These are phyloP conservation scores for Misgurnus mizolepis DNA, from an alignment of 2,113 vertebrate species.

Conservation along the genomic window DNA sequence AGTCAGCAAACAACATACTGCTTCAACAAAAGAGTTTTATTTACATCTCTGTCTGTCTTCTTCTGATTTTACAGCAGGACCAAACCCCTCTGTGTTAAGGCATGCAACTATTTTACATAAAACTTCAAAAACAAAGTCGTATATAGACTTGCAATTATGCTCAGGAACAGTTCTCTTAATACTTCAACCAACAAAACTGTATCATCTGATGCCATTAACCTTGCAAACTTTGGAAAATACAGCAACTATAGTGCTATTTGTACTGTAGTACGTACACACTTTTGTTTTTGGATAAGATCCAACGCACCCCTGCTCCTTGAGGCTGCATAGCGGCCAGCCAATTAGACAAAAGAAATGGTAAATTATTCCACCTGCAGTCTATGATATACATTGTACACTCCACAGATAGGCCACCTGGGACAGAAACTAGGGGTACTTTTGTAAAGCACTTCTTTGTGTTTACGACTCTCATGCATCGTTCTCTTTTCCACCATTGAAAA, in stretches of 20 bases:
- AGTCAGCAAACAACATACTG: conserved; percentile 10
- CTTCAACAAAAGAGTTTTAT: conserved; percentile 2
- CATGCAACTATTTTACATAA: no score
- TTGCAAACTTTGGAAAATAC: neutral
- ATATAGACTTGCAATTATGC: no score
- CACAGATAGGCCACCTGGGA: neutral
- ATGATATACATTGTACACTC: neutral
- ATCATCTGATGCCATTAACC: neutral
- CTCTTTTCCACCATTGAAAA: conserved; percentile 23
- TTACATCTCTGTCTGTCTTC: neutral
- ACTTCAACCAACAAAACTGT: neutral
- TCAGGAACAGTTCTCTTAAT: no score
- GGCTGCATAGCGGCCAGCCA: neutral
- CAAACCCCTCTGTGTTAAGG: no score
- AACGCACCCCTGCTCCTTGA: neutral
- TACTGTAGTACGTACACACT: neutral
- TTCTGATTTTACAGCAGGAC: no score
- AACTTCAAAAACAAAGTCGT: no score
- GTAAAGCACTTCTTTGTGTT: neutral
- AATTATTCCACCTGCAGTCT: neutral
- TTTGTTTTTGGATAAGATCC: neutral
- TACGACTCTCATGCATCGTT: neutral
- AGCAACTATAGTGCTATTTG: neutral
- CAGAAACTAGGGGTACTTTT: neutral
- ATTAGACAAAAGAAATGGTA: neutral